Evolutionary conservation across 1,140 invertebrate genomes (phyloP).

Genomic region (Ladona fulva): DNA sequence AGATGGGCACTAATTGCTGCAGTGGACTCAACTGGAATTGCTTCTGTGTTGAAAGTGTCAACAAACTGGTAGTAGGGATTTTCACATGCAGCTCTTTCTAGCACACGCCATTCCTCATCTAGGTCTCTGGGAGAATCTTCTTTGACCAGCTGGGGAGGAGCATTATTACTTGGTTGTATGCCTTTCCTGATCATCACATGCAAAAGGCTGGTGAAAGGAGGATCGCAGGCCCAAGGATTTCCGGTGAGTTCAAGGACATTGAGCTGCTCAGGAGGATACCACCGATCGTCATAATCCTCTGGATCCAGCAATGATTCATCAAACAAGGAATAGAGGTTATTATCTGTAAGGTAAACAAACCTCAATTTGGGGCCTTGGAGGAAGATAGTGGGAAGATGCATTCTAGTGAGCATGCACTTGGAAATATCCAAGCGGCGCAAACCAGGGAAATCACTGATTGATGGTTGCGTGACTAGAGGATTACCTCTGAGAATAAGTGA

Average conservation of each 20-base stretch:
- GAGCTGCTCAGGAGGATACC: neutral
- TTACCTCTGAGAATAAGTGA: neutral
- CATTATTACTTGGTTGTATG: neutral
- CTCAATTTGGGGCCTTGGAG: neutral
- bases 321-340: neutral
- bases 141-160: neutral
- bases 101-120: neutral
- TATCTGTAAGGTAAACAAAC: neutral
- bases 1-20: neutral
- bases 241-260: neutral
- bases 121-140: neutral
- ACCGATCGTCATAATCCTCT: neutral
- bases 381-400: neutral
- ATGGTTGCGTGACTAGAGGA: conserved; percentile 32
- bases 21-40: no score
- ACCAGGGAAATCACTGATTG: conserved; percentile 37
- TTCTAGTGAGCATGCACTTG: neutral
- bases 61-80: neutral
- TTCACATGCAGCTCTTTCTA: neutral
- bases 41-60: neutral
- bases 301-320: neutral
- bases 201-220: neutral
- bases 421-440: neutral
- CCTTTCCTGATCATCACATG: neutral
- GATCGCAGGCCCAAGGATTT: neutral